phyloP scores from a whole-genome alignment of 1,140 invertebrate species.

The Atta cephalotes region DNA sequence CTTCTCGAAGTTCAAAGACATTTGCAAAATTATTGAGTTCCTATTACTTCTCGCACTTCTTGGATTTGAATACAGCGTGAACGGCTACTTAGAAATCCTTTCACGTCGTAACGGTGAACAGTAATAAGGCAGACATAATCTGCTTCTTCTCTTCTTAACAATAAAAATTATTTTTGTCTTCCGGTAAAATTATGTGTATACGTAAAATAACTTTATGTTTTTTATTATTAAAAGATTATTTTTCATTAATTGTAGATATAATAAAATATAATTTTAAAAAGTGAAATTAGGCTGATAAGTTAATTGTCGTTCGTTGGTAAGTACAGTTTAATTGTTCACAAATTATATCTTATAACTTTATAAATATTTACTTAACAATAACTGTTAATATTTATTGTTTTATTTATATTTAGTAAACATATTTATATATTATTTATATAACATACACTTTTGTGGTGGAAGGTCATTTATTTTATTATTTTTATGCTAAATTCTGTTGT shows the following conservation, averaged over 20 bases:
- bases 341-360: too few relatives aligned
- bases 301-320: too few relatives aligned
- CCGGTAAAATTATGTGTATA: background rate
- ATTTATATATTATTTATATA: too few relatives aligned
- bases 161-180: constrained; percentile 5
- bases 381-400: too few relatives aligned
- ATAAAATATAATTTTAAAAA: background rate
- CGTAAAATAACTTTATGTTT: background rate
- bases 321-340: too few relatives aligned
- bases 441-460: too few relatives aligned
- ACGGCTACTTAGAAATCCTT: background rate
- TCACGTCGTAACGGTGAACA: constrained; percentile 7
- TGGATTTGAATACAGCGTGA: background rate
- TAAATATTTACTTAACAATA: too few relatives aligned
- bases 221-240: background rate
- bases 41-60: background rate
- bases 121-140: constrained; percentile 6
- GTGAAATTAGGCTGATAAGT: too few relatives aligned
- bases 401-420: too few relatives aligned
- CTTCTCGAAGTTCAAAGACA: constrained; percentile 23
- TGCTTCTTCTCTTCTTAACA: background rate
- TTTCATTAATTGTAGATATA: background rate
- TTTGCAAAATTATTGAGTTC: constrained; percentile 21
- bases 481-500: too few relatives aligned
- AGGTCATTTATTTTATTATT: too few relatives aligned